These are phyloP conservation scores for Loriculus beryllinus DNA, from an alignment of 2,797 vertebrate species.

Conservation along the genomic window DNA sequence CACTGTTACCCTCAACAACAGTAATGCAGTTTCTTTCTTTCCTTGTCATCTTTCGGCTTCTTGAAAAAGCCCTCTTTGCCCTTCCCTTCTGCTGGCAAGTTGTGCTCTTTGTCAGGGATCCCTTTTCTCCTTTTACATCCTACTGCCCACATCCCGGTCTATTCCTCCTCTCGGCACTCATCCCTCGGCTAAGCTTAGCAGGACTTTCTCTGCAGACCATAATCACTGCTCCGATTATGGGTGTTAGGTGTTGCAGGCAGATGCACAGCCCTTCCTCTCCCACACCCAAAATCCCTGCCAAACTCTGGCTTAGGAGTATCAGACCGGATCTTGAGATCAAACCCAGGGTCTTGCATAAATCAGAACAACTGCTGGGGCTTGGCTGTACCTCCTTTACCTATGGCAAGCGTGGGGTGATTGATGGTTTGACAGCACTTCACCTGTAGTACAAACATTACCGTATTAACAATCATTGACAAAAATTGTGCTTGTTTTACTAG, in stretches of 20 bases:
- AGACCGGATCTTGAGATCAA: not conserved
- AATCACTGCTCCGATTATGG: not conserved
- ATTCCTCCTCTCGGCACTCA: not conserved
- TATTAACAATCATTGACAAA: not conserved
- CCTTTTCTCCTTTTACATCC: not conserved
- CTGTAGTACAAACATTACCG: not conserved
- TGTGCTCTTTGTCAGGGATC: not conserved
- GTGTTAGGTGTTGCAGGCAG: constrained; percentile 2
- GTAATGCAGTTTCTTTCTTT: not conserved
- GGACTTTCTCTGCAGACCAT: constrained; percentile 17
- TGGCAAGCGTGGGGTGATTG: not conserved
- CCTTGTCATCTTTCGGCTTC: not conserved
- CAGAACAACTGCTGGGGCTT: not conserved
- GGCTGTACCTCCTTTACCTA: not conserved
- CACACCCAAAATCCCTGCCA: constrained; percentile 6
- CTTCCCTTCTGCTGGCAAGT: not conserved
- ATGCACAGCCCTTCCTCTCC: constrained; percentile 12
- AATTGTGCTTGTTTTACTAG: not conserved
- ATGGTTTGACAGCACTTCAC: not conserved
- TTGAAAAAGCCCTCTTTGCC: not conserved
- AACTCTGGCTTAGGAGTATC: constrained; percentile 2
- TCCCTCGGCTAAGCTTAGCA: not conserved
- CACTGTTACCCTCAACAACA: not conserved
- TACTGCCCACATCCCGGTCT: not conserved
- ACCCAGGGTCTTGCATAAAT: not conserved